Evolutionary conservation across 2,888 invertebrate genomes (phyloP).

Genomic region (Napeogenes inachia): DNA sequence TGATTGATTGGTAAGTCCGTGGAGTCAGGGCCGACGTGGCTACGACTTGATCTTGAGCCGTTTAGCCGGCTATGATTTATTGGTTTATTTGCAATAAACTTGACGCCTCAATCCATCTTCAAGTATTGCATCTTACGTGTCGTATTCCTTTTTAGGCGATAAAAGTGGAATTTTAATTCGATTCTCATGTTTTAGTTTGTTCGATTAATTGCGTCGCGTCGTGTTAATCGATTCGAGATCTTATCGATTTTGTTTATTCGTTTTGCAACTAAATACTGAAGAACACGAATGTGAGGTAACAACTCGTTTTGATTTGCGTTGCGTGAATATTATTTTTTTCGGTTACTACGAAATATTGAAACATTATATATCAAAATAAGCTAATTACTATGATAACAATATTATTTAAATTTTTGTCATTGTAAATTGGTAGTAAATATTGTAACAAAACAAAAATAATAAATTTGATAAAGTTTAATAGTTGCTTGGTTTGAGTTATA

Average conservation of each 20-base stretch:
- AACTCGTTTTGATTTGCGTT: constrained; percentile 1
- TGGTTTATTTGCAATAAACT: constrained; percentile 23
- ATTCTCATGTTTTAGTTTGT: constrained; percentile 26
- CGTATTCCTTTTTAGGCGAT: constrained; percentile 24
- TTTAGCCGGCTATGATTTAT: constrained; percentile 23
- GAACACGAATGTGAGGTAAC: constrained; percentile 4
- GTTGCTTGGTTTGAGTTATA: constrained; percentile 22
- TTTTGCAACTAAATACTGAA: constrained; percentile 15
- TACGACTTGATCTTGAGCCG: constrained; percentile 19
- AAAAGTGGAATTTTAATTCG: constrained; percentile 29
- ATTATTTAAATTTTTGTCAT: no score
- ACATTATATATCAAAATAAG: no score
- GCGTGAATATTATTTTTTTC: background rate
- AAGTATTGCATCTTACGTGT: constrained; percentile 16
- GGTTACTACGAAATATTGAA: constrained; percentile 7
- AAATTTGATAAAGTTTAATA: constrained; percentile 2
- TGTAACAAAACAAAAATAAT: no score
- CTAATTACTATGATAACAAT: no score
- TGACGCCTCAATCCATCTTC: constrained; percentile 26
- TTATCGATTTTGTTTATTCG: constrained; percentile 21
- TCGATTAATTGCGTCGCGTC: constrained; percentile 27
- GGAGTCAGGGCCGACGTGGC: constrained; percentile 25
- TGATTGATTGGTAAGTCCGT: constrained; percentile 31
- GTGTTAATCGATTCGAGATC: constrained; percentile 19
- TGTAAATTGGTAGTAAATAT: no score